phyloP scores from a whole-genome alignment of 2,888 invertebrate species.

The Hyposoter dolosus region DNA sequence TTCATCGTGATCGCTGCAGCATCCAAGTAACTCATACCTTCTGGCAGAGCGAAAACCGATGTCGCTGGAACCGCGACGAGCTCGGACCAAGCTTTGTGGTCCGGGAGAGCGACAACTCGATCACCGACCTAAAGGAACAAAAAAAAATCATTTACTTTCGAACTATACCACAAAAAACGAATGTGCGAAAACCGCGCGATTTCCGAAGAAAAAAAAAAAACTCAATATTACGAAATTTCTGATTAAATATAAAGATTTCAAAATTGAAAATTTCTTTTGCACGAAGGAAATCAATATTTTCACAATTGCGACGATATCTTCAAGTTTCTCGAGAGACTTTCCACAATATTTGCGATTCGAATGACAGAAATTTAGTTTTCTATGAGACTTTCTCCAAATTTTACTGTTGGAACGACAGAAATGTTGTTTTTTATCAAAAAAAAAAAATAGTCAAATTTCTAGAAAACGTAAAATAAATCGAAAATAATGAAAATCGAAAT shows the following conservation, averaged over 20 bases:
- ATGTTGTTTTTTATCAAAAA: no score
- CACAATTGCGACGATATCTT: no score
- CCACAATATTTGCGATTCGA: no score
- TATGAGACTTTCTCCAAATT: no score
- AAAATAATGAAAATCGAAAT: not conserved
- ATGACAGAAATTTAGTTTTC: no score
- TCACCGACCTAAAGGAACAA: conserved; percentile 89
- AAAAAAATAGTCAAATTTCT: not conserved
- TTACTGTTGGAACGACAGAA: no score
- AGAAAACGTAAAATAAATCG: not conserved
- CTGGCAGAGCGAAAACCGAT: conserved; percentile 92
- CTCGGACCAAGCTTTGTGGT: conserved; percentile 95
- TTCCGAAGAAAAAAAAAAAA: no score
- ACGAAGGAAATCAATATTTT: no score
- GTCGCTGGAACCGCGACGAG: conserved; percentile 92
- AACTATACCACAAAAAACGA: not conserved
- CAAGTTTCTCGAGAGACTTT: no score
- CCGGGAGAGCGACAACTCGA: conserved; percentile 93
- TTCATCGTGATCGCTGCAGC: conserved; percentile 94
- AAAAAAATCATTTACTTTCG: conserved; percentile 20
- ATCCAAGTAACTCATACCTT: conserved; percentile 91
- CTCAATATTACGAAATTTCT: no score
- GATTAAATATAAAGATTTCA: no score
- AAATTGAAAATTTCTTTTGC: no score
- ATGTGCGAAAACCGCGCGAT: not conserved